A percentile compares a stretch with the other conserved stretches of the same genome.
Conservation (phyloP, 1,140 invertebrate genomes). For the Danaus plexippus region DNA sequence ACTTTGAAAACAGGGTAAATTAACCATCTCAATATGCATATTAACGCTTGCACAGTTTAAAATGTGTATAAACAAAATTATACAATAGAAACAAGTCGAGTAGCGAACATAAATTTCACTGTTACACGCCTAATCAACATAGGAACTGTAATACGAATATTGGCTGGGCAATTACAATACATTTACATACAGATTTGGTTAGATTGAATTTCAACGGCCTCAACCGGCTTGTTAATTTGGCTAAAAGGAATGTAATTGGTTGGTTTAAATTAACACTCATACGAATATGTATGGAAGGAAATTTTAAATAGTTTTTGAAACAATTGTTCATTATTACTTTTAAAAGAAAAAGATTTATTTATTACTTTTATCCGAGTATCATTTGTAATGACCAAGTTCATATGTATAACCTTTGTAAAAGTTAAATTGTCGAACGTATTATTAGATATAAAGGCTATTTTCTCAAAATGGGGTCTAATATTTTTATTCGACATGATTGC, state of each 20-base stretch:
- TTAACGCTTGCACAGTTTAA: slow-evolving; percentile 12
- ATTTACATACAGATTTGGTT: slow-evolving; percentile 68
- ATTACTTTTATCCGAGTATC: no score
- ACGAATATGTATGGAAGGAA: slow-evolving; percentile 13
- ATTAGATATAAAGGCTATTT: slow-evolving; percentile 21
- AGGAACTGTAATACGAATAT: slow-evolving; percentile 66
- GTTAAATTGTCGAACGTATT: no score
- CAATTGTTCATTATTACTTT: no score
- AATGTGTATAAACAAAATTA: slow-evolving; percentile 45
- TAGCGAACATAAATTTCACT: slow-evolving; percentile 47
- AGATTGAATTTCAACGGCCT: slow-evolving; percentile 60
- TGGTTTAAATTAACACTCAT: slow-evolving; percentile 40
- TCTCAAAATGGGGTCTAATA: slow-evolving; percentile 30
- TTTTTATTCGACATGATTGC: slow-evolving; percentile 41
- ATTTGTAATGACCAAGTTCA: no score
- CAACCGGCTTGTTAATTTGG: slow-evolving; percentile 63
- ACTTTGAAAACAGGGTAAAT: slow-evolving; percentile 8
- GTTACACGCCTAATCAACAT: slow-evolving; percentile 57
- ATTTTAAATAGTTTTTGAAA: no score
- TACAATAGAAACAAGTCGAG: slow-evolving; percentile 42
- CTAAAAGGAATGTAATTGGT: slow-evolving; percentile 68
- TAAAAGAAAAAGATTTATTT: no score
- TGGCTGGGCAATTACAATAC: slow-evolving; percentile 61
- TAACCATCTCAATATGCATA: slow-evolving; percentile 16
- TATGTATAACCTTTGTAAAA: no score